Percentiles rank a stretch among this genome's conserved stretches.
Conservation (phyloP, 2,113 vertebrate genomes). For the Mirounga angustirostris region DNA sequence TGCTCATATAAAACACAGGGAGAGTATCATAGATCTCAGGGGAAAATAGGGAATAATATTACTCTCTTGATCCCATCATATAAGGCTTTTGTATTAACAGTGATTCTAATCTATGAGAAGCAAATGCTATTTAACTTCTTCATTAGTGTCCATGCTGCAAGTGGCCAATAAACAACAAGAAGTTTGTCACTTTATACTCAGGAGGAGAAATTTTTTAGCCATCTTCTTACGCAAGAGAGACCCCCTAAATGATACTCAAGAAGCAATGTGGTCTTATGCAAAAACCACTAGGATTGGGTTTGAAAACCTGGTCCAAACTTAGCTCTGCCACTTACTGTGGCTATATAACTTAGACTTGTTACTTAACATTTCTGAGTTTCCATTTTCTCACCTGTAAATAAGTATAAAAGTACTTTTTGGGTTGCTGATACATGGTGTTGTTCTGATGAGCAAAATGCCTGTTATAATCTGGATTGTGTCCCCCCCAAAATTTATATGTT, state of each 20-base stretch:
- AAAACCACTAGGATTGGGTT: neutral
- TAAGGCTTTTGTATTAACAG: neutral
- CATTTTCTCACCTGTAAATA: neutral
- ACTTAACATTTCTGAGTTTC: neutral
- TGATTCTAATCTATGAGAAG: conserved; percentile 7
- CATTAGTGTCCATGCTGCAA: neutral
- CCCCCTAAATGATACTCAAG: neutral
- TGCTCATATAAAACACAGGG: conserved; percentile 48
- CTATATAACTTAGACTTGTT: neutral
- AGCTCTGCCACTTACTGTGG: neutral
- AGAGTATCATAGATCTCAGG: neutral
- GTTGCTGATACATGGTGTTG: neutral
- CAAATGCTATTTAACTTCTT: neutral
- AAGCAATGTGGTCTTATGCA: neutral
- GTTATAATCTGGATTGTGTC: neutral
- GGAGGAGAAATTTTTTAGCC: neutral
- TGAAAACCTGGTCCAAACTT: neutral
- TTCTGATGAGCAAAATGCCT: neutral
- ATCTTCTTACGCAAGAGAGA: neutral
- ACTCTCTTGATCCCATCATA: conserved; percentile 2
- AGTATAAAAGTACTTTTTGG: neutral
- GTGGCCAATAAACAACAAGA: neutral
- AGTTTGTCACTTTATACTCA: conserved; percentile 15
- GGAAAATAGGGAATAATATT: neutral
- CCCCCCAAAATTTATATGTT: neutral